These are phyloP conservation scores for Lepidochitona cinerea DNA, from an alignment of 2,888 invertebrate genomes.

Conservation along the genomic window DNA sequence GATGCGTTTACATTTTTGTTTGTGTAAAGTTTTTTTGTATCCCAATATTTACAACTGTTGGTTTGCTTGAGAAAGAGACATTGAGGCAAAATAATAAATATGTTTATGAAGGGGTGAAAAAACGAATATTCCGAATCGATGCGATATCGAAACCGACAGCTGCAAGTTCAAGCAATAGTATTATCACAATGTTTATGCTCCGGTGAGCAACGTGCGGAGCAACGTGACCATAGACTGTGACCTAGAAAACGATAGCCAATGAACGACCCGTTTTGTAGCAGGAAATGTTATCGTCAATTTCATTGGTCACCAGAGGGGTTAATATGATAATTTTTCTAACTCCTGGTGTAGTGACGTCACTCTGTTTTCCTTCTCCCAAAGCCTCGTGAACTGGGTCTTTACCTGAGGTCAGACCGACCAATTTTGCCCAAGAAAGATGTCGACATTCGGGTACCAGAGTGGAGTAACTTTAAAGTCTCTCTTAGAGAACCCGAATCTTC, in stretches of 20 bases:
- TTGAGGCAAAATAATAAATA: too few species aligned
- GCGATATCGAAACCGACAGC: too few species aligned
- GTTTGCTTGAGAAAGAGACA: too few species aligned
- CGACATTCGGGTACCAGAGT: constrained; percentile 11
- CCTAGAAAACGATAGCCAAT: background rate
- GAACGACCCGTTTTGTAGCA: background rate
- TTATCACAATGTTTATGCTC: too few species aligned
- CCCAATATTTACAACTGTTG: too few species aligned
- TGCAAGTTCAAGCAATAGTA: too few species aligned
- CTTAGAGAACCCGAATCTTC: constrained; percentile 54
- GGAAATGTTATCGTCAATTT: background rate
- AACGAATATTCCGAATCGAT: too few species aligned
- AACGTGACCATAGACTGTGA: constrained; percentile 7
- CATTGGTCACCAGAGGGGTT: background rate
- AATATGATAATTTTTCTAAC: background rate
- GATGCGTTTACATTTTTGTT: too few species aligned
- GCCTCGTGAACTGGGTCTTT: background rate
- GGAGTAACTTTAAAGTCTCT: constrained; percentile 56
- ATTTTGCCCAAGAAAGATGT: background rate
- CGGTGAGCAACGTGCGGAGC: constrained; percentile 6
- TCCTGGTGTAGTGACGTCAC: background rate
- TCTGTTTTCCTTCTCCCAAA: background rate
- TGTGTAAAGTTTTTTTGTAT: too few species aligned
- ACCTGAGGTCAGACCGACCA: background rate
- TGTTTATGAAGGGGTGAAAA: too few species aligned